These are phyloP conservation scores for Patella pellucida DNA, from an alignment of 2,888 invertebrate species.

Conservation along the genomic window DNA sequence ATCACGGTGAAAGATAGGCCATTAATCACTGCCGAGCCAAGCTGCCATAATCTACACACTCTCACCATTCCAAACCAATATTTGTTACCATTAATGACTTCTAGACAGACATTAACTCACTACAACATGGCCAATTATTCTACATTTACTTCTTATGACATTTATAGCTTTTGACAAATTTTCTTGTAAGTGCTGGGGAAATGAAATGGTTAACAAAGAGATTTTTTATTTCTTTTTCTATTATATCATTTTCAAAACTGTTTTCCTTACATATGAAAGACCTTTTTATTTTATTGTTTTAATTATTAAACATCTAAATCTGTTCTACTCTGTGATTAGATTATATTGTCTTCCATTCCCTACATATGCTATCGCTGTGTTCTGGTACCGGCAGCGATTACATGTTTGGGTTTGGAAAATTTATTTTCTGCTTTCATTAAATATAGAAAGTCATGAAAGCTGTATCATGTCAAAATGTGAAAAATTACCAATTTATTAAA, in stretches of 20 bases:
- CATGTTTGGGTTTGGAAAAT: too few species aligned
- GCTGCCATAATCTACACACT: slow-evolving; percentile 11
- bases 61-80: slow-evolving; percentile 10
- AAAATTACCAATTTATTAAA: slow-evolving; percentile 7
- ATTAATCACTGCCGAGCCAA: slow-evolving; percentile 10
- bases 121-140: slow-evolving; percentile 10
- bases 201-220: slow-evolving; percentile 10
- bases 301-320: slow-evolving; percentile 25
- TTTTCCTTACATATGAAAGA: slow-evolving; percentile 5
- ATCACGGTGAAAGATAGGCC: background rate
- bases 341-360: slow-evolving; percentile 15
- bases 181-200: slow-evolving; percentile 2
- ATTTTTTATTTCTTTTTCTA: background rate
- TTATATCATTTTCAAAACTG: background rate
- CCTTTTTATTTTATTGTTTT: slow-evolving; percentile 24
- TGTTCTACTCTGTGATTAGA: slow-evolving; percentile 13
- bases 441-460: background rate
- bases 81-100: slow-evolving; percentile 11
- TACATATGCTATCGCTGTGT: background rate
- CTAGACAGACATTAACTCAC: slow-evolving; percentile 11
- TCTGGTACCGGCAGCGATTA: too few species aligned
- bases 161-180: slow-evolving; percentile 11
- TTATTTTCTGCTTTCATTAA: too few species aligned
- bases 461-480: slow-evolving; percentile 5
- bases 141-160: slow-evolving; percentile 12